Base-by-base conservation (phyloP, 1,140 invertebrate genomes). In the Penaeus chinensis region DNA sequence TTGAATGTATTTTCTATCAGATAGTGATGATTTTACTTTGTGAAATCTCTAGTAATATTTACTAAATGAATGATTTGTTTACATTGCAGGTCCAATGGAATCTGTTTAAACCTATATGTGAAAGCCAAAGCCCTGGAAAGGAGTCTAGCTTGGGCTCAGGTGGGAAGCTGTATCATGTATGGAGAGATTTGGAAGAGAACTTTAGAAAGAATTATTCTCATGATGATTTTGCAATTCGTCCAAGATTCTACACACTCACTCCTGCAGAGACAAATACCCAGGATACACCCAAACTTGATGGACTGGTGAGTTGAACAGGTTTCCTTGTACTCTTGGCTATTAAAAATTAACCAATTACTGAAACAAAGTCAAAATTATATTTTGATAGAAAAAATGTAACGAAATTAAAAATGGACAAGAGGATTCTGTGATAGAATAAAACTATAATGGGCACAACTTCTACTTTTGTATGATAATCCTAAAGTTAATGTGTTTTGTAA, bases 201-300 rank as follows among this genome's bases (percentile, higher is more conserved):
- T 97, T 96, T 91, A 93, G 95, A 8, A 96, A 96, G 92, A 93
- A 94, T 84, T 93, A 95, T n/a, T 93, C 94, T 19, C 94, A 94
- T 69, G 95, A 96, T 88, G 90, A 90, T 24, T 80, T 78, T 32
- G 82, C 88, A n/a, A 69, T 89, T 32, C 60, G 88, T 95, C 97
- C 96, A n/a, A 94, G 95, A 91, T 98, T 98, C 92, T 98, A 98
- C 91, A 95, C 95, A 85, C 92, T 98, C 7, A 96, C 96, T 7
- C 95, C 94, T 89, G 92, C 94, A 54, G 96, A 97, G 90, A 94
- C 95, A 81, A 96, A 95, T 92, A 96, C 96, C 92, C 95, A 95
- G 90, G 96, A 97, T 91, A 94, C 95, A 37, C 96, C 96, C 7
- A 98, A 98, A 92, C 93, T 99, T 63, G 98, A 99, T 93, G 98